phyloP scores from a whole-genome alignment of 2,113 vertebrate species.

The Trematomus loennbergii region DNA sequence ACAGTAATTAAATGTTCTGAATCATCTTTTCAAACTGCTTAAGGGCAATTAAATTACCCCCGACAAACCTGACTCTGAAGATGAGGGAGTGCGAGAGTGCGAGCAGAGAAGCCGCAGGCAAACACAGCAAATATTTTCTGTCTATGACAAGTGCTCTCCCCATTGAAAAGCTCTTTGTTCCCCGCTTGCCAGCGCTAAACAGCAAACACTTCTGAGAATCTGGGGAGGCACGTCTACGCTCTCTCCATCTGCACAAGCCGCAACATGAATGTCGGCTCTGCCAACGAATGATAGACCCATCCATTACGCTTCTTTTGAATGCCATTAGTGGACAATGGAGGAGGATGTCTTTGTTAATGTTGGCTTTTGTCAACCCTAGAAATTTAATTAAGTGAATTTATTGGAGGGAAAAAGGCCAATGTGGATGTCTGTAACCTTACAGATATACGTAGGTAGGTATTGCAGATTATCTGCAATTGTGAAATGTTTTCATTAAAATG shows the following conservation, averaged over 20 bases:
- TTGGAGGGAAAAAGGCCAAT: constrained; percentile 88
- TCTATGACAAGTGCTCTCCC: constrained; percentile 92
- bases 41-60: constrained; percentile 97
- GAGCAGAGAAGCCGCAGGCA: constrained; percentile 80
- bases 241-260: constrained; percentile 84
- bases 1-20: constrained; percentile 99
- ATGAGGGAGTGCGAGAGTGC: constrained; percentile 74
- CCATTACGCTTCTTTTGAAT: constrained; percentile 95
- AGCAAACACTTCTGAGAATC: constrained; percentile 97
- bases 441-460: constrained; percentile 61
- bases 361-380: constrained; percentile 90
- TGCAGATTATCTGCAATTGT: constrained; percentile 64
- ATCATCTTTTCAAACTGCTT: constrained; percentile 97
- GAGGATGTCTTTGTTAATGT: constrained; percentile 93
- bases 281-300: constrained; percentile 93
- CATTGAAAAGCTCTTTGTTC: constrained; percentile 95
- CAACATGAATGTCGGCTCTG: constrained; percentile 90
- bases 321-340: constrained; percentile 93
- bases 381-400: constrained; percentile 98
- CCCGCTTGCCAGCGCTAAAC: constrained; percentile 91
- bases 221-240: constrained; percentile 87
- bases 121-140: constrained; percentile 91
- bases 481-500: constrained; percentile 62
- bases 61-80: constrained; percentile 93
- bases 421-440: constrained; percentile 89